Percentiles rank a stretch among this genome's conserved stretches.
Evolutionary conservation across 2,888 invertebrate species (phyloP).

Genomic region (Pasiphila rectangulata): DNA sequence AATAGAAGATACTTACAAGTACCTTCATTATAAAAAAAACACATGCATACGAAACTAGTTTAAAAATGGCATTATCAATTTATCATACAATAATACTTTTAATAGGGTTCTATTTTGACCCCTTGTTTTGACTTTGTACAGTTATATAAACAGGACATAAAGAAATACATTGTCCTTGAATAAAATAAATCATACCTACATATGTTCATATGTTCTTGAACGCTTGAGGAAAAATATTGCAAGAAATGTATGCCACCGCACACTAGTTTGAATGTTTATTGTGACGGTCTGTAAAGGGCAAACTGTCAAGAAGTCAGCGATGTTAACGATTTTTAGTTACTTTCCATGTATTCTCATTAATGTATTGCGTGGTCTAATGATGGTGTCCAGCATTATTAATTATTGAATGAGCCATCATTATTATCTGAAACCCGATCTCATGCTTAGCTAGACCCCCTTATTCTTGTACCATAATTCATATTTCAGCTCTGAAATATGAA

Average conservation of each 20-base stretch:
- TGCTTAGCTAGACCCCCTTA: no score
- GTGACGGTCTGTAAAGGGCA: background rate
- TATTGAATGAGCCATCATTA: no score
- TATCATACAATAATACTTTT: background rate
- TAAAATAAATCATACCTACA: background rate
- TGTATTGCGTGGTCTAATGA: no score
- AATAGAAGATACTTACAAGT: conserved; percentile 28
- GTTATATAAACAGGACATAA: background rate
- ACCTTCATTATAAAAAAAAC: conserved; percentile 45
- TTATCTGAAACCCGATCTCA: no score
- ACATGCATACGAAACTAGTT: conserved; percentile 52
- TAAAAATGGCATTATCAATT: conserved; percentile 27
- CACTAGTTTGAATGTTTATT: background rate
- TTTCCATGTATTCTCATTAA: no score
- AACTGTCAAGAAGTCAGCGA: background rate
- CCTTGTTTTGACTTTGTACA: no score
- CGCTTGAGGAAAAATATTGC: conserved; percentile 4
- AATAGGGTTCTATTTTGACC: no score
- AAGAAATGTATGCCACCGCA: background rate
- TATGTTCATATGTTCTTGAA: background rate
- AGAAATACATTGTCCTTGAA: background rate
- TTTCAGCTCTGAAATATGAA: no score
- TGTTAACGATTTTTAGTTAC: no score
- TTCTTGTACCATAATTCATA: no score
- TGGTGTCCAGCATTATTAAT: no score